These are phyloP conservation scores for Bujurquina vittata DNA, from an alignment of 2,113 vertebrate species.

Conservation along the genomic window DNA sequence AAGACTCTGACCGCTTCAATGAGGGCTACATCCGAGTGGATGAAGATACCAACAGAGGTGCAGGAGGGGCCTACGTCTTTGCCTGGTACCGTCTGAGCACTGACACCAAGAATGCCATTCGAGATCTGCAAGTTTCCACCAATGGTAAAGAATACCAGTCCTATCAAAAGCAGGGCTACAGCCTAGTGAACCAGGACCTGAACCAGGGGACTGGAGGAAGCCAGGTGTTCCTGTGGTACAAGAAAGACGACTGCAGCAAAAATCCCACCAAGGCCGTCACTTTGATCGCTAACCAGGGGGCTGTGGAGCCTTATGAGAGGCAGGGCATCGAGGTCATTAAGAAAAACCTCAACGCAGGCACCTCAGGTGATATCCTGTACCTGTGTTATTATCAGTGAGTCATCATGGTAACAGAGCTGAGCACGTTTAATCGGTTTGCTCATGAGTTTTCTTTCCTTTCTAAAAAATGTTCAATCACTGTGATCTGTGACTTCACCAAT, in stretches of 20 bases:
- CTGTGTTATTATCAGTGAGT: not conserved
- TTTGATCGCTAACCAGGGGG: not conserved
- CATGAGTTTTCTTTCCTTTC: not conserved
- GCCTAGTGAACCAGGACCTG: not conserved
- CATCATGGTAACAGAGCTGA: not conserved
- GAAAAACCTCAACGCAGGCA: not conserved
- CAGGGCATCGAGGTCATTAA: not conserved
- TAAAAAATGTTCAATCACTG: not conserved
- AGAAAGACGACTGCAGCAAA: not conserved
- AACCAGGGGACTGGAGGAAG: not conserved
- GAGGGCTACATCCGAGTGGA: not conserved
- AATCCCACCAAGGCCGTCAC: not conserved
- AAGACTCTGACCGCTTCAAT: not conserved
- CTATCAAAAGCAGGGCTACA: not conserved
- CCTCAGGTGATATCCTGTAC: not conserved
- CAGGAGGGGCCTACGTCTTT: not conserved
- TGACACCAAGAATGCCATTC: not conserved
- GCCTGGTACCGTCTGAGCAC: not conserved
- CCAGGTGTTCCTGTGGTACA: not conserved
- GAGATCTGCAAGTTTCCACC: not conserved
- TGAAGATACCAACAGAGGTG: not conserved
- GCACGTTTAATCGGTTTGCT: not conserved
- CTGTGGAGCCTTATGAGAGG: not conserved
- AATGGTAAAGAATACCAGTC: fast-evolving
- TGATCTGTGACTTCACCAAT: not conserved